A percentile compares a stretch with the other conserved stretches of the same genome.
Conservation (phyloP, 1,140 invertebrate genomes). For the Antheraea pernyi region DNA sequence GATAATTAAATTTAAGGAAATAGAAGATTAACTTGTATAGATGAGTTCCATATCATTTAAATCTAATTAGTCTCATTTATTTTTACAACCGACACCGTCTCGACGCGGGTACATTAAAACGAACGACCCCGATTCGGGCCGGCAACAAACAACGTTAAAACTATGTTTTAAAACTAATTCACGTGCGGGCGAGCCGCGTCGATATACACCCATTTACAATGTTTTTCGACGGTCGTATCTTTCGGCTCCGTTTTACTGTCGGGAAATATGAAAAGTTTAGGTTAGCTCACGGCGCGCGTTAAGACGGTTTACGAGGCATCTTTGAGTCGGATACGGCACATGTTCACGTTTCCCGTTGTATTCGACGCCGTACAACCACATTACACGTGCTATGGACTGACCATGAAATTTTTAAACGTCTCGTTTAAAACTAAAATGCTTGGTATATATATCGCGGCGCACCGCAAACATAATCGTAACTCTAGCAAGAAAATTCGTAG, state of each 20-base stretch:
- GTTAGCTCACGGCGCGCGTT: conserved; percentile 70
- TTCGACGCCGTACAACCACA: conserved; percentile 61
- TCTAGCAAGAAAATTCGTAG: neutral
- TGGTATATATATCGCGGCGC: neutral
- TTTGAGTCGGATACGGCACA: conserved; percentile 71
- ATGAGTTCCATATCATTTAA: no score
- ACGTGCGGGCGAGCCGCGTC: conserved; percentile 50
- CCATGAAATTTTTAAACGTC: conserved; percentile 76
- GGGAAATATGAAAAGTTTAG: conserved; percentile 78
- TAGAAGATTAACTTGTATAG: no score
- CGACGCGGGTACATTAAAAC: conserved; percentile 29
- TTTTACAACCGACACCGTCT: conserved; percentile 31
- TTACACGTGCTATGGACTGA: conserved; percentile 71
- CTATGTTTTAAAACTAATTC: conserved; percentile 75
- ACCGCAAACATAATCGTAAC: neutral
- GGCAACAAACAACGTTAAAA: conserved; percentile 67
- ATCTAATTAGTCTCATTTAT: conserved; percentile 41
- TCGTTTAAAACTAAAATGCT: conserved; percentile 57
- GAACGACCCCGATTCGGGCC: conserved; percentile 56
- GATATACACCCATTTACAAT: conserved; percentile 75
- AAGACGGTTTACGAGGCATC: conserved; percentile 77
- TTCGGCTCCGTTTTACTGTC: conserved; percentile 71
- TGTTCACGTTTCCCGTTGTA: conserved; percentile 63
- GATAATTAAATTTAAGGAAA: no score
- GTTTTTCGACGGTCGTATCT: conserved; percentile 77